Evolutionary conservation across 2,113 vertebrate species (phyloP), one percentile per base, ranked within the genome.

Genomic region (Dipodomys ordii): DNA sequence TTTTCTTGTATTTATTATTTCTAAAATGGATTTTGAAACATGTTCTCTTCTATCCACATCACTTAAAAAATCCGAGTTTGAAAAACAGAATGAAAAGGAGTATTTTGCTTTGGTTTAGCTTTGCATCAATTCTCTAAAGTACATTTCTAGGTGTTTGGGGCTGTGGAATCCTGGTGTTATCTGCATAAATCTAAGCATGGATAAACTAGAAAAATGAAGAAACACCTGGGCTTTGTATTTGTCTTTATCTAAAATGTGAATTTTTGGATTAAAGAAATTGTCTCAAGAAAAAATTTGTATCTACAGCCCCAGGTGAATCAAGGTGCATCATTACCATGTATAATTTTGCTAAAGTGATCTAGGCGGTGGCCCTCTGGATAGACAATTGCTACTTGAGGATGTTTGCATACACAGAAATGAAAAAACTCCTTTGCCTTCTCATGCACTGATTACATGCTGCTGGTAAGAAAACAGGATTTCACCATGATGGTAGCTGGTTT

Each of bases 1-100:
- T 57, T 57, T 57, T 57, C 53, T 57, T 57, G 4, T 57, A 57
- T 57, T 57, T 57, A 57, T 57, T 13, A 57, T 93, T 92, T 65
- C 65, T 81, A 12, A 79, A 10, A 15, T 92, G 57, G 60, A 92
- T 77, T 96, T 91, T 84, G 69, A 94, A 84, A 69, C 27, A 64
- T 83, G 23, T 65, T 86, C 35, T 16, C 6, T 84, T 88, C 95
- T 83, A 90, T 62, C 2, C 30, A 30, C 0, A 18, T 46, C 32
- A 57, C 53, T 57, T 57, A 7, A 57, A 57, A 57, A 13, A 57
- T 57, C 53, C 3, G 16, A 57, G 12, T 57, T 57, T 57, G 53
- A 2, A 68, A 60, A 85, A 88, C 13, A 6, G 13, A 74, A 78
- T 65, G 18, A 32, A 57, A 72, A 87, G 27, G 28, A 53, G 0